Evolutionary conservation across 1,140 invertebrate genomes (phyloP).

Genomic region (Araneus ventricosus): DNA sequence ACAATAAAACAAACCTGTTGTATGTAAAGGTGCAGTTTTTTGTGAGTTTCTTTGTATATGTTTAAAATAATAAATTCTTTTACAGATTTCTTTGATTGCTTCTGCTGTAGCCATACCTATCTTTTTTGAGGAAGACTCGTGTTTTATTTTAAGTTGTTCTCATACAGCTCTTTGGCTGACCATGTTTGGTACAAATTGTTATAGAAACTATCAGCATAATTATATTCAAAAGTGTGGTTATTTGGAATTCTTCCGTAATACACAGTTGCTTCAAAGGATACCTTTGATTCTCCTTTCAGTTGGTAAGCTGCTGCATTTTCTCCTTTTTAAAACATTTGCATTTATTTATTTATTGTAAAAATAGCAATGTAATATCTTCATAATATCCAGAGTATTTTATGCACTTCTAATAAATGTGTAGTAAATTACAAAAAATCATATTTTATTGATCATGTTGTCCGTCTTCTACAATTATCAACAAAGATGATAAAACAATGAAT

Average conservation of each 20-base stretch:
- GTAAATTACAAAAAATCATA: too few species aligned
- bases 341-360: too few species aligned
- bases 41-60: too few species aligned
- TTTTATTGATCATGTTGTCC: too few species aligned
- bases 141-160: slow-evolving; percentile 64
- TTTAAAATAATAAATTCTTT: background rate
- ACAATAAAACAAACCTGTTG: too few species aligned
- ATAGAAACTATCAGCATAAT: slow-evolving; percentile 66
- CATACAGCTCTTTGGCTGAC: slow-evolving; percentile 61
- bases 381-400: too few species aligned
- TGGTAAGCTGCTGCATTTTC: background rate
- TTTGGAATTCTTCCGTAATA: slow-evolving; percentile 63
- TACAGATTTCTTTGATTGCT: slow-evolving; percentile 48
- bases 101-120: slow-evolving; percentile 39
- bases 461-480: too few species aligned
- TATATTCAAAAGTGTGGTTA: slow-evolving; percentile 68
- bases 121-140: slow-evolving; percentile 46
- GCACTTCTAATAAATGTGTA: too few species aligned
- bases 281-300: slow-evolving; percentile 47
- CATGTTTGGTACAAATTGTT: slow-evolving; percentile 51
- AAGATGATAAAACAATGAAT: too few species aligned
- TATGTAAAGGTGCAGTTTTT: too few species aligned
- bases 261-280: slow-evolving; percentile 58
- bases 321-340: background rate
- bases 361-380: too few species aligned